Base-by-base conservation (phyloP, 2,888 invertebrate species). In the Drosophila kanekoi region DNA sequence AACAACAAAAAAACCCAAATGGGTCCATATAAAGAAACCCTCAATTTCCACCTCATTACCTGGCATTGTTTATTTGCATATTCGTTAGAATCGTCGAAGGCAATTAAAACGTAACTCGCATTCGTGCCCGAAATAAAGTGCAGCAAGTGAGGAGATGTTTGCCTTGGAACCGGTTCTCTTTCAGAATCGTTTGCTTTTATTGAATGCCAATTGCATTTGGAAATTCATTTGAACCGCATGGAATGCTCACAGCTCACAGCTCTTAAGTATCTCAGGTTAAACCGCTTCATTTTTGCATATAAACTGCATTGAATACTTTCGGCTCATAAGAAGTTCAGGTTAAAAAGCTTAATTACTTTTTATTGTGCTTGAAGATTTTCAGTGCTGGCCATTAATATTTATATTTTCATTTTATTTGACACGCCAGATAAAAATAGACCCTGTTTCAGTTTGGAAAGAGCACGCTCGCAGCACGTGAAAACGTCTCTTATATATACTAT, bases 381-480 rank as follows among this genome's bases (percentile, higher is more conserved):
- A 16, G 3, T 35, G 35, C 35, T 13, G 62, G 37, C 52, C 57
- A 62, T 18, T 33, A 35, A 23, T 40, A 10, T 20, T 20, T 23
- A 37, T 35, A 18, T 23, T 40, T 49, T 13, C 18, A 47, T 38
- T 28, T 41, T 28, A 49, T 45, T 49, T 44, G 35, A 9, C 51
- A 49, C 35, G n/a, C 44, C n/a, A 32, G 28, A 47, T 45, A 62
- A 18, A 58, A 61, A 54, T 63, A 68, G 52, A 54, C 20, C 32
- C 9, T 10, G 37, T 70, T 57, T 63, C 44, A 20, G 59, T 64
- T 79, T 77, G 62, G 59, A 79, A 80, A 41, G 23, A 63, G 43
- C 83, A 86, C 52, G 86, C 61, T 23, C 41, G 10, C 28, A 51
- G 45, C 51, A 68, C 77, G 66, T 77, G 76, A 43, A 18, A 40